Percentiles rank a stretch among this genome's conserved stretches.
These are phyloP conservation scores for Lagocephalus sceleratus DNA, from an alignment of 2,797 vertebrate species.

Conservation along the genomic window DNA sequence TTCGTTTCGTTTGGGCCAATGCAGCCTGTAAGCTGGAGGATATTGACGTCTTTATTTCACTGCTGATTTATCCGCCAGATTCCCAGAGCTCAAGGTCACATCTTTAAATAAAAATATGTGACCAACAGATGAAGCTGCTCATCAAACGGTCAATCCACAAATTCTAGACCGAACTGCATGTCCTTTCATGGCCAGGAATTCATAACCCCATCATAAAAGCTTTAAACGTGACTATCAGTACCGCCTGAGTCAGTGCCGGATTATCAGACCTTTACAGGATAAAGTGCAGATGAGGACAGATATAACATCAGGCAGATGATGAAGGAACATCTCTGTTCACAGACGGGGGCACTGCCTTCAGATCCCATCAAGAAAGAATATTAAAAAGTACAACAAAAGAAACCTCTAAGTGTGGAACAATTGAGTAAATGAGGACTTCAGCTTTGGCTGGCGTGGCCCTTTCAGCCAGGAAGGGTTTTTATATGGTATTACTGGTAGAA, in stretches of 20 bases:
- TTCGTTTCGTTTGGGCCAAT: too few species aligned
- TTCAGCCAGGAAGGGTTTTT: too few species aligned
- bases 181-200: neutral
- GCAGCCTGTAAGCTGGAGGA: too few species aligned
- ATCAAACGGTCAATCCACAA: neutral
- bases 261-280: neutral
- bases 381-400: constrained; percentile 17
- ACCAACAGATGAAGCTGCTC: neutral
- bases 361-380: constrained; percentile 6
- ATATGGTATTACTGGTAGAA: too few species aligned
- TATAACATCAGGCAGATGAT: constrained; percentile 1
- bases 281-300: neutral
- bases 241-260: neutral
- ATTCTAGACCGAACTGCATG: too few species aligned
- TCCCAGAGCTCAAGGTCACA: neutral
- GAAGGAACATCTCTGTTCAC: constrained; percentile 8
- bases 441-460: too few species aligned
- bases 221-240: neutral
- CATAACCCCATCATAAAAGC: neutral
- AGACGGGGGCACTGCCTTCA: constrained; percentile 6
- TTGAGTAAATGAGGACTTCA: too few species aligned
- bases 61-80: too few species aligned
- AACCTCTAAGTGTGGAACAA: too few species aligned
- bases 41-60: too few species aligned
- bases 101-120: neutral